These are phyloP conservation scores for Danaus chrysippus DNA, from an alignment of 2,888 invertebrate species.

Conservation along the genomic window DNA sequence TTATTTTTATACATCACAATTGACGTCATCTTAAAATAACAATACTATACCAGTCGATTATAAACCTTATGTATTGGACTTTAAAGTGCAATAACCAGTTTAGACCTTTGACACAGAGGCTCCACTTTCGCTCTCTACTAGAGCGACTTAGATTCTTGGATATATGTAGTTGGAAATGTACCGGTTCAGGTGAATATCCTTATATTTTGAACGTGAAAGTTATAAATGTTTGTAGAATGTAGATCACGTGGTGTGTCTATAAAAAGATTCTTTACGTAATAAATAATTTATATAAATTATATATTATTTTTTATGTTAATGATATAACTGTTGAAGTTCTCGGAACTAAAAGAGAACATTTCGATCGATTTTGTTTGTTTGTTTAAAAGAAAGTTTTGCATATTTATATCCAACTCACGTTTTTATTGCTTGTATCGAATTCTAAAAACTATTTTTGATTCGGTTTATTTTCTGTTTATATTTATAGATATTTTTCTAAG, in stretches of 20 bases:
- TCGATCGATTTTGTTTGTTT: no score
- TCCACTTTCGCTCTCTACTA: slow-evolving; percentile 27
- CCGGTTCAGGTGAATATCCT: slow-evolving; percentile 14
- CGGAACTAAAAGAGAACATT: no score
- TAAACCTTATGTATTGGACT: neutral
- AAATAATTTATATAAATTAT: no score
- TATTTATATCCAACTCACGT: no score
- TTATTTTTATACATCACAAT: slow-evolving; percentile 17
- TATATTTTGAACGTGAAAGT: slow-evolving; percentile 12
- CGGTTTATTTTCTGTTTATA: no score
- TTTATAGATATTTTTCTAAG: neutral
- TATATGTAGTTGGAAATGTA: slow-evolving; percentile 14
- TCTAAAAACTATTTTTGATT: no score
- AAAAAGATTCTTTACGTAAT: neutral
- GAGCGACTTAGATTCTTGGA: slow-evolving; percentile 21
- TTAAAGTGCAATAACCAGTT: slow-evolving; percentile 15
- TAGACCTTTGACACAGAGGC: slow-evolving; percentile 24
- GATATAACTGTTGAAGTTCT: no score
- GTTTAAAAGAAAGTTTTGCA: no score
- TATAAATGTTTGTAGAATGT: neutral
- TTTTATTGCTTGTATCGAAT: no score
- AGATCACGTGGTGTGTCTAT: neutral
- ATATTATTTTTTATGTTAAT: no score
- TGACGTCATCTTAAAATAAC: slow-evolving; percentile 19
- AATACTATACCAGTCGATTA: slow-evolving; percentile 9